Evolutionary conservation across 2,888 invertebrate species (phyloP), one percentile per base, ranked within the genome.

Genomic region (Metacarcinus magister): DNA sequence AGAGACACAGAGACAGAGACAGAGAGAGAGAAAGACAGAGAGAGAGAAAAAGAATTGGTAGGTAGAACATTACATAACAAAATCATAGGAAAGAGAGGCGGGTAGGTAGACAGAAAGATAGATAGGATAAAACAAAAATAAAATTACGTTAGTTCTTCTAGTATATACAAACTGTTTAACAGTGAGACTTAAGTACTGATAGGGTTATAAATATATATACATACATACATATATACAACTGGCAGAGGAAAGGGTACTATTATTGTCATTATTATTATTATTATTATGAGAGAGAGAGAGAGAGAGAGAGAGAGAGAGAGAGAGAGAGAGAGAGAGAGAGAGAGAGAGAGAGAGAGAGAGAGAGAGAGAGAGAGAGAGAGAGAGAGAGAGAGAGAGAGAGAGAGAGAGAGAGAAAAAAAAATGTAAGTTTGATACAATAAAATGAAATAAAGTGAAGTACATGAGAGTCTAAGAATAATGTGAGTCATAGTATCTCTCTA

Each of bases 291-390:
- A 92, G 92, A 48, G 44, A 46, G 54, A 54, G 3, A 7, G 54
- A 7, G 16, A n/a, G n/a, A n/a, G n/a, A n/a, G n/a, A n/a, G n/a
- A n/a, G n/a, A n/a, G n/a, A n/a, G n/a, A n/a, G n/a, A n/a, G n/a
- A n/a, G 54, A 16, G 54, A 54, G 54, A 54, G 16, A 7, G 16
- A 10, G 54, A 13, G 54, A 10, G 16, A 54, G 54, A 10, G 54
- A 10, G 54, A 54, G 54, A 54, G 54, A 54, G 92, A 92, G 92
- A 92, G 92, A 92, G 92, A 92, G 92, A 92, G 92, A 92, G 92
- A 92, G 92, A 92, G 92, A 92, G 92, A 92, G 92, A 92, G 92
- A 92, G 92, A 92, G 92, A 92, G 92, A 92, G 92, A 92, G 92
- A 92, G 92, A 92, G 92, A 92, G 92, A 92, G 92, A 92, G 92